phyloP scores from a whole-genome alignment of 2,797 vertebrate genomes.

The Cirrhinus mrigala region DNA sequence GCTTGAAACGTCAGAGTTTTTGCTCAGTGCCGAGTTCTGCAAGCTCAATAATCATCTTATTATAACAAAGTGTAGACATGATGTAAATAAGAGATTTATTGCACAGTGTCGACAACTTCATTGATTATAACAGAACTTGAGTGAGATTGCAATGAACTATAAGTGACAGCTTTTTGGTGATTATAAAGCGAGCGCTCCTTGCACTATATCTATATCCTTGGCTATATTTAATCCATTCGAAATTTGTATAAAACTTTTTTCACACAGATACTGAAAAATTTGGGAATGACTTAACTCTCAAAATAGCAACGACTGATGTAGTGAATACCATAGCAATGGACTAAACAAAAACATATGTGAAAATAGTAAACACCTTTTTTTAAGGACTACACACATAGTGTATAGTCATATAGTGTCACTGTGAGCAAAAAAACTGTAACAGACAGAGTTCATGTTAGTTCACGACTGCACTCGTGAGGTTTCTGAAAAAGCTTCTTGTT shows the following conservation, averaged over 20 bases:
- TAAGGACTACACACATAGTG: not conserved
- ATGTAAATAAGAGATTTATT: not conserved
- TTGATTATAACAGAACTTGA: not conserved
- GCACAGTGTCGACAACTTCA: not conserved
- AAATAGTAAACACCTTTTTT: not conserved
- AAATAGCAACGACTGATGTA: not conserved
- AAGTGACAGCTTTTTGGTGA: not conserved
- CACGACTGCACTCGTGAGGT: not conserved
- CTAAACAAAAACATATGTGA: not conserved
- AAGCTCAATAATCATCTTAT: not conserved
- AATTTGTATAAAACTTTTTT: not conserved
- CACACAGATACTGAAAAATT: not conserved
- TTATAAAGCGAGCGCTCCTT: too few relatives aligned
- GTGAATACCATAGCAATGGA: not conserved
- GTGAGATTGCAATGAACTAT: not conserved
- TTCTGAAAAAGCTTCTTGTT: conserved; percentile 1
- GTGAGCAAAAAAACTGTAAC: not conserved
- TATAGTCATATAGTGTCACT: not conserved
- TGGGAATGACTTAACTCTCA: not conserved
- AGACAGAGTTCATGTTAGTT: not conserved
- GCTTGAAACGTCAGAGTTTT: not conserved
- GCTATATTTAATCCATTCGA: not conserved
- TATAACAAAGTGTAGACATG: not conserved
- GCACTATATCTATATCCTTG: too few relatives aligned
- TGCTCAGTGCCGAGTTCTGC: not conserved